Evolutionary conservation across 1,140 invertebrate genomes (phyloP), one percentile per base, ranked within the genome.

Genomic region (Drosophila lacteicornis): DNA sequence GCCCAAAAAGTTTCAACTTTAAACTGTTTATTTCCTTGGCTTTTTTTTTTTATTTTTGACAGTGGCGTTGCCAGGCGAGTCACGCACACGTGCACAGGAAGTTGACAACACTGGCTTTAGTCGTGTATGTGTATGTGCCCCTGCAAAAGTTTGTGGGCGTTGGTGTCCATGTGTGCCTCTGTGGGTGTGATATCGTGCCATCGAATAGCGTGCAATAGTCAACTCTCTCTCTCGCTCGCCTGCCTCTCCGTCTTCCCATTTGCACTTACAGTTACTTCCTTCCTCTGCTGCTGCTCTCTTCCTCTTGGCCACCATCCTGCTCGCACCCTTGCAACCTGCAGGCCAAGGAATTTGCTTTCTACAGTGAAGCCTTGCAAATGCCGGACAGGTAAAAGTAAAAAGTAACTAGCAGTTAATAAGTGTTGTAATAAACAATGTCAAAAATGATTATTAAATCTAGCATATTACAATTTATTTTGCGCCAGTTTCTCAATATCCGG

Each of bases 41-140:
- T 11, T 40, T 33, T 49, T 33, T 49, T 43, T 13, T 38, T 47
- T 73, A 49, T 42, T n/a, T 38, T 42, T 53, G 38, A 55, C 7
- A 40, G 33, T 47, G 53, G 58, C 59, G 82, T 85, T 85, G 82
- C 71, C 82, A 85, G 59, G 82, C 71, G 33, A 63, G 33, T 45
- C 30, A 17, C 33, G n/a, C 57, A 67, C 81, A 81, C 82, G 77
- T 85, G 82, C 67, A 77, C 42, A 58, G 62, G 57, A 73, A 76
- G 76, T 80, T 80, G 81, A 76, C 61, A 83, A 80, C 82, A 77
- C 71, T 80, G 57, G 69, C 60, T 45, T 50, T 22, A 17, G 33
- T 19, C 17, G n/a, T 33, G 15, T 22, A 11, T 25, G 27, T 60
- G 22, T 62, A 30, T 68, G 38, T 68, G 73, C 43, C 42, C 46